These are phyloP conservation scores for Agrotis exclamationis DNA, from an alignment of 2,888 invertebrate species.

Conservation along the genomic window DNA sequence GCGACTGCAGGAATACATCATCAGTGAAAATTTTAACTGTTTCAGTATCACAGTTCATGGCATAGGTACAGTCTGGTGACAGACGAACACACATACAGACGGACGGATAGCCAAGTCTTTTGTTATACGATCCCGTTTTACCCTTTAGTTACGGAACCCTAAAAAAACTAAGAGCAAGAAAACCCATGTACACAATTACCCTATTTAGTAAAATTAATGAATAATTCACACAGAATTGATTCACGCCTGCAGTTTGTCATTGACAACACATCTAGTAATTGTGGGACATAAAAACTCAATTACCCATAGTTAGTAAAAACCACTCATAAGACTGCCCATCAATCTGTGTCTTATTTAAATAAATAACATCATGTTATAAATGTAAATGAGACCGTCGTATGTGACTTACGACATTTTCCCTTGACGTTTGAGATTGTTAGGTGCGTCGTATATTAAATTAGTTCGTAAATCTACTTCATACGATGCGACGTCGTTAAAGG, in stretches of 20 bases:
- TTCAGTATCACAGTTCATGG: no score
- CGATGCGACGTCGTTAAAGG: no score
- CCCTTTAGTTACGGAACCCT: no score
- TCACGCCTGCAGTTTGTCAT: constrained; percentile 54
- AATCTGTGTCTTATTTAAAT: constrained; percentile 61
- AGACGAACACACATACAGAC: no score
- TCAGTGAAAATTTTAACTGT: no score
- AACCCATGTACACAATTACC: constrained; percentile 55
- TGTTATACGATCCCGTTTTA: no score
- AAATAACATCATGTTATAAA: constrained; percentile 54
- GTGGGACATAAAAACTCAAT: constrained; percentile 55
- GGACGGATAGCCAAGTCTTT: no score
- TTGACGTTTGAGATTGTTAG: constrained; percentile 15
- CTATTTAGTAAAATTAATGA: constrained; percentile 54
- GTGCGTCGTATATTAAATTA: constrained; percentile 1
- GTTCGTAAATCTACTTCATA: background rate
- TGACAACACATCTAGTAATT: constrained; percentile 56
- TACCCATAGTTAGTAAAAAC: constrained; percentile 56
- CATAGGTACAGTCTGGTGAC: no score
- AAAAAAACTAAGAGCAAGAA: constrained; percentile 6
- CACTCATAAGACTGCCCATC: constrained; percentile 52
- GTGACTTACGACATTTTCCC: constrained; percentile 45
- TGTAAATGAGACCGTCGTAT: constrained; percentile 42
- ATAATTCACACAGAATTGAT: constrained; percentile 53
- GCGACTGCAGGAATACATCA: no score